A percentile compares a stretch with the other conserved stretches of the same genome.
phyloP scores from a whole-genome alignment of 2,888 invertebrate genomes.

The Iselma pallidipennis region DNA sequence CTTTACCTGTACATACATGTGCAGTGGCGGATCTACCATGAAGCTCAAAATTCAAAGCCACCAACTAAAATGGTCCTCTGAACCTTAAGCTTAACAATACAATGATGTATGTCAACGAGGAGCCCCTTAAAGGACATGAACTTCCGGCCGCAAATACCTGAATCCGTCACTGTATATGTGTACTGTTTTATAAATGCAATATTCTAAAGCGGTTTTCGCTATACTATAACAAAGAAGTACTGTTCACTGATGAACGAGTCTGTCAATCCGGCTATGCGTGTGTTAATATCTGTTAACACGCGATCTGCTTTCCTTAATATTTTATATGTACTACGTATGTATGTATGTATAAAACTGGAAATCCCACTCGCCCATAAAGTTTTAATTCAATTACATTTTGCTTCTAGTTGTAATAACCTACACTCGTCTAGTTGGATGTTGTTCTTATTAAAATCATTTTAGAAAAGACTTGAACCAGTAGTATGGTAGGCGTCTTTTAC shows the following conservation, averaged over 20 bases:
- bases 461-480: not conserved
- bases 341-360: constrained; percentile 19
- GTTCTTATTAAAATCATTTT: not conserved
- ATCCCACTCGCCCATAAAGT: constrained; percentile 24
- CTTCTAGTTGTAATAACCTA: not conserved
- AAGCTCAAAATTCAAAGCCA: too few relatives aligned
- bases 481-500: not conserved
- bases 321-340: too few relatives aligned
- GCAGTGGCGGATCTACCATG: not conserved
- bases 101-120: too few relatives aligned
- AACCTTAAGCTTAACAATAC: too few relatives aligned
- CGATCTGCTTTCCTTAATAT: constrained; percentile 27
- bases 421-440: not conserved
- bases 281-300: constrained; percentile 23
- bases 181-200: constrained; percentile 12
- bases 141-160: too few relatives aligned
- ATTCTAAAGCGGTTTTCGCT: constrained; percentile 19
- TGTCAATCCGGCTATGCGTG: constrained; percentile 21
- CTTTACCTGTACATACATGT: not conserved
- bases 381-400: constrained; percentile 27
- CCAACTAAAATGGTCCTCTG: too few relatives aligned
- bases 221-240: constrained; percentile 16
- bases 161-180: too few relatives aligned
- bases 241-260: constrained; percentile 21
- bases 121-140: too few relatives aligned